These are phyloP conservation scores for Disparrhopalites patrizii DNA, from an alignment of 2,888 invertebrate species.

Conservation along the genomic window DNA sequence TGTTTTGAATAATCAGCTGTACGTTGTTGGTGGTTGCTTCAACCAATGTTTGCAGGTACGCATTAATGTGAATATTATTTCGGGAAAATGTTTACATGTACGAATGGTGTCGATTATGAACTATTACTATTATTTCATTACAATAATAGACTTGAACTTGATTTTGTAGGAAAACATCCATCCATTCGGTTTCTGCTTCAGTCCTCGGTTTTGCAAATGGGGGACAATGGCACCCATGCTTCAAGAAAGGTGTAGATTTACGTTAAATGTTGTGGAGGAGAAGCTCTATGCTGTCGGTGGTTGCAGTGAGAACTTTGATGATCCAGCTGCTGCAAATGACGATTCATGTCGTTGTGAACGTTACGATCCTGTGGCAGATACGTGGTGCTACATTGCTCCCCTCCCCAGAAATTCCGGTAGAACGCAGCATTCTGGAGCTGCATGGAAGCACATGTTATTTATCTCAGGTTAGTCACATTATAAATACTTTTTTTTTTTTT, in stretches of 20 bases:
- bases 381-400: conserved; percentile 60
- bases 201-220: conserved; percentile 63
- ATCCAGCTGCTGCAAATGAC: conserved; percentile 53
- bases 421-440: conserved; percentile 60
- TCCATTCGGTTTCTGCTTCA: conserved; percentile 66
- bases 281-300: conserved; percentile 64
- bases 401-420: conserved; percentile 56
- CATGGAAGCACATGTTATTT: conserved; percentile 51
- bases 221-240: conserved; percentile 64
- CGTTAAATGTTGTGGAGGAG: conserved; percentile 57
- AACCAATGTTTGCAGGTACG: conserved; percentile 56
- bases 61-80: background rate
- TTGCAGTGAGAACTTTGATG: conserved; percentile 56
- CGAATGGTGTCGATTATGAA: too few relatives aligned
- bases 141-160: background rate
- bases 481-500: too few relatives aligned
- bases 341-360: conserved; percentile 58
- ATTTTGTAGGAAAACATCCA: conserved; percentile 64
- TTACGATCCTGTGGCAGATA: conserved; percentile 59
- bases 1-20: conserved; percentile 65
- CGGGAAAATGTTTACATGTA: too few relatives aligned
- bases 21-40: conserved; percentile 68
- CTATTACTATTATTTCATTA: background rate
- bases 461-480: conserved; percentile 51
- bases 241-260: conserved; percentile 63